A percentile compares a stretch with the other conserved stretches of the same genome.
Evolutionary conservation across 2,797 vertebrate genomes (phyloP).

Genomic region (Myioborus melanocephalus): DNA sequence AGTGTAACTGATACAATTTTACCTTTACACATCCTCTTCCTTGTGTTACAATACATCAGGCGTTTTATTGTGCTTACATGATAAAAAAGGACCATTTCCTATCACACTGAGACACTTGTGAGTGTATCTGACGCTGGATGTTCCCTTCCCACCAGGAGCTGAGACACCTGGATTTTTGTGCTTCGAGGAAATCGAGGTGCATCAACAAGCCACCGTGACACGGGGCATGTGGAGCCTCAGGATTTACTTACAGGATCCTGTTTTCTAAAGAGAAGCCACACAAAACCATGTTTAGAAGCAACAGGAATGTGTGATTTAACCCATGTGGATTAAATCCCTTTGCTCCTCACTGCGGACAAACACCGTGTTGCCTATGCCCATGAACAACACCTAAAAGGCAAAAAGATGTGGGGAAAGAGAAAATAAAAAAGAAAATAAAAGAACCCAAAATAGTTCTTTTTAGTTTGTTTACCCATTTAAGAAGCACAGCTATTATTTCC

Average conservation of each 20-base stretch:
- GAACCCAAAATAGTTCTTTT: background rate
- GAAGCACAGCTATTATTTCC: background rate
- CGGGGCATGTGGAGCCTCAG: background rate
- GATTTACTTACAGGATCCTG: background rate
- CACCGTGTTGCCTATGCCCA: background rate
- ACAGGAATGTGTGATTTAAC: background rate
- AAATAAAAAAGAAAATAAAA: background rate
- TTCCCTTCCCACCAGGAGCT: background rate
- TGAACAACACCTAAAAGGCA: background rate
- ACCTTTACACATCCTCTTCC: background rate
- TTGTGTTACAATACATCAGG: background rate
- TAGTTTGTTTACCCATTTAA: background rate
- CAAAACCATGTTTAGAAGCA: background rate
- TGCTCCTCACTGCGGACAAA: background rate
- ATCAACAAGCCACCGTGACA: background rate
- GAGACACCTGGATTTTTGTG: background rate
- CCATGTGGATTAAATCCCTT: background rate
- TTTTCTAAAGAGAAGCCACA: background rate
- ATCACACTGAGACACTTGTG: background rate
- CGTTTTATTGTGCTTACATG: background rate
- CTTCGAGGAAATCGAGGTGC: background rate
- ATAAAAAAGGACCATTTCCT: background rate
- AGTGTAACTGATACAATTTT: background rate
- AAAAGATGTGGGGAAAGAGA: background rate
- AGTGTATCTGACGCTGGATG: background rate